A percentile compares a stretch with the other conserved stretches of the same genome.
These are phyloP conservation scores for Steinernema hermaphroditum DNA, from an alignment of 2,888 invertebrate species.

Conservation along the genomic window DNA sequence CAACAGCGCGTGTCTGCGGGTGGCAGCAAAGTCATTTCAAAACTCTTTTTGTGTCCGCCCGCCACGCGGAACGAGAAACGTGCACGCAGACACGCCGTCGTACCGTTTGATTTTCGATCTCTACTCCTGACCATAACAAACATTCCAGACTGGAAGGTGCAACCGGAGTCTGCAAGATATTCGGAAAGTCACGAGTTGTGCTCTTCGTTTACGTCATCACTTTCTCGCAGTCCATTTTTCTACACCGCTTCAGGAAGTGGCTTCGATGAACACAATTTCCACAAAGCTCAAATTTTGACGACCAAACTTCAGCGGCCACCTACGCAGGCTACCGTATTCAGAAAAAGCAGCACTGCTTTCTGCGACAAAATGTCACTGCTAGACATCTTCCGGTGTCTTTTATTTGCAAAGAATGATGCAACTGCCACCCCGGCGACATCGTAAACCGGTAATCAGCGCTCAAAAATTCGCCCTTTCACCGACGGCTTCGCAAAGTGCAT, in stretches of 20 bases:
- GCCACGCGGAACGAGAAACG: constrained; percentile 2
- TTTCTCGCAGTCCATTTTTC: neutral
- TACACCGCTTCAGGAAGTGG: too few relatives aligned
- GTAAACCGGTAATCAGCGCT: neutral
- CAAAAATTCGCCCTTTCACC: neutral
- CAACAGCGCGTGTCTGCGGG: constrained; percentile 13
- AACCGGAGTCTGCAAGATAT: neutral
- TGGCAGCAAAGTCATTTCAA: neutral
- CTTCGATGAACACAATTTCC: too few relatives aligned
- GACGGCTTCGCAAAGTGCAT: constrained; percentile 20
- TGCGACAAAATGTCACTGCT: neutral
- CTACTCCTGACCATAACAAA: neutral
- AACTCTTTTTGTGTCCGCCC: constrained; percentile 17
- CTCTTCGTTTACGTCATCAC: neutral
- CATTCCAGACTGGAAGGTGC: neutral
- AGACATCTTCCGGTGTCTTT: neutral
- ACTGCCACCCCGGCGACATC: constrained; percentile 6
- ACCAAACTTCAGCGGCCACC: too few relatives aligned
- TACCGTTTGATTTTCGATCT: constrained; percentile 1
- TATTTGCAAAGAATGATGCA: constrained; percentile 27
- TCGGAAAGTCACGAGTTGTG: neutral
- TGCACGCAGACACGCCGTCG: constrained; percentile 25
- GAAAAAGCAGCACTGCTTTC: too few relatives aligned
- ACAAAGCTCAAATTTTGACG: too few relatives aligned
- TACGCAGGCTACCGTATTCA: too few relatives aligned